Evolutionary conservation across 53 echinoderm and acorn worm genomes (phyloP).

Genomic region (Temnopleurus reevesii): DNA sequence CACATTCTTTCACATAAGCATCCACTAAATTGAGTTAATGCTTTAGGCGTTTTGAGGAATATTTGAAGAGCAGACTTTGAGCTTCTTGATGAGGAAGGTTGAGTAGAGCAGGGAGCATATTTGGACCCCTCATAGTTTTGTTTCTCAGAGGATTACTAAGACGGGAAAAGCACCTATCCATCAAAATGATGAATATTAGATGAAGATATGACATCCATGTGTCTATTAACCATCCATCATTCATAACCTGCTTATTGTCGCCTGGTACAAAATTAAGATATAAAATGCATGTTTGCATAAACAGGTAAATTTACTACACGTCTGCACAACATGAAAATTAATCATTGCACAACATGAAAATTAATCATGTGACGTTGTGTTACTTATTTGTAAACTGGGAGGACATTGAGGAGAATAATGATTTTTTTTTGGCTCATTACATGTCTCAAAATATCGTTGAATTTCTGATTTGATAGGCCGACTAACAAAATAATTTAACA

Average conservation of each 20-base stretch:
- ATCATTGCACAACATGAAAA: not conserved
- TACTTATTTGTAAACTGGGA: too few relatives aligned
- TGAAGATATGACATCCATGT: conserved; percentile 26
- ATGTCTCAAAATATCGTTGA: too few relatives aligned
- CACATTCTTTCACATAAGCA: conserved; percentile 32
- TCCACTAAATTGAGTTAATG: conserved; percentile 34
- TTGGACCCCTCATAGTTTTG: not conserved
- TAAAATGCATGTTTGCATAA: not conserved
- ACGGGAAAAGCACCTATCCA: conserved; percentile 1
- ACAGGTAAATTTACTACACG: not conserved
- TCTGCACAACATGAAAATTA: too few relatives aligned
- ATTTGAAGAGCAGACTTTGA: not conserved
- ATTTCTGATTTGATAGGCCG: too few relatives aligned
- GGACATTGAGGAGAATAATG: too few relatives aligned
- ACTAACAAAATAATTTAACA: too few relatives aligned
- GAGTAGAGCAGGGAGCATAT: not conserved
- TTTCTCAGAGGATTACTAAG: not conserved
- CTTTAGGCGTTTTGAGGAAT: conserved; percentile 8
- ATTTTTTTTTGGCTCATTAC: too few relatives aligned
- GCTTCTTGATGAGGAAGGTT: not conserved
- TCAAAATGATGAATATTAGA: conserved; percentile 57
- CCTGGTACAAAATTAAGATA: conserved; percentile 36
- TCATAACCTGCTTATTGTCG: not conserved
- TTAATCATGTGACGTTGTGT: not conserved
- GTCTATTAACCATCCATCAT: conserved; percentile 18